Evolutionary conservation across 2,888 invertebrate genomes (phyloP), one percentile per base, ranked within the genome.

Genomic region (Epistrophe eligans): DNA sequence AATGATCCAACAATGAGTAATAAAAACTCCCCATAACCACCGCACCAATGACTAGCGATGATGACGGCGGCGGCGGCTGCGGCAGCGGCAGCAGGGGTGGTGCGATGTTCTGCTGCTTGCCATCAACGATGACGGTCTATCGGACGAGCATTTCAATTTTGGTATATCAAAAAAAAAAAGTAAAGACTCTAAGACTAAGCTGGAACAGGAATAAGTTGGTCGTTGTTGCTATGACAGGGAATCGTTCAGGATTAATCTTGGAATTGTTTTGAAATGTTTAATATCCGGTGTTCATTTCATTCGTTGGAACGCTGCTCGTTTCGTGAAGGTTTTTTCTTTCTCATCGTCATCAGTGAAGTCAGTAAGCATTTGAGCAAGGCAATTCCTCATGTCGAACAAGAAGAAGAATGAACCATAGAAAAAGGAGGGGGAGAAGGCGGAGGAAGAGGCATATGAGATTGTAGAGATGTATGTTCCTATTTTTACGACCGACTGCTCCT

Each of bases 201-300:
- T 58, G 67, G 17, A 43, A n/a, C 40, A 57, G 55, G 19, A 72
- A 52, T 48, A 55, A 32, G 48, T 48, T 67, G 0, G 64, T 67
- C 70, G 79, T 79, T 83, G 83, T 71, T 52, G 55, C 48, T 76
- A 87, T 83, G 83, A 72, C 87, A 76, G 82, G 66, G 74, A 87
- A 72, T 60, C 82, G 79, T 76, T 83, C 79, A 82, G 83, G 76
- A 82, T 82, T 83, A 87, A 83, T 87, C 82, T 87, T 76, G 82
- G 87, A 83, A 82, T 87, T 87, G 87, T 83, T 87, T 87, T 87
- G 82, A 83, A 87, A 87, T 83, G 87, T 79, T 87, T 87, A 87
- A 87, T 87, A 79, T 87, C 87, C 87, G 87, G 87, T 79, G 71
- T 79, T 72, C 84, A 80, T 77, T 79, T 72, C 84, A 80, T 77